Conservation (phyloP, 1,140 invertebrate genomes). For the Zaprionus ornatus region DNA sequence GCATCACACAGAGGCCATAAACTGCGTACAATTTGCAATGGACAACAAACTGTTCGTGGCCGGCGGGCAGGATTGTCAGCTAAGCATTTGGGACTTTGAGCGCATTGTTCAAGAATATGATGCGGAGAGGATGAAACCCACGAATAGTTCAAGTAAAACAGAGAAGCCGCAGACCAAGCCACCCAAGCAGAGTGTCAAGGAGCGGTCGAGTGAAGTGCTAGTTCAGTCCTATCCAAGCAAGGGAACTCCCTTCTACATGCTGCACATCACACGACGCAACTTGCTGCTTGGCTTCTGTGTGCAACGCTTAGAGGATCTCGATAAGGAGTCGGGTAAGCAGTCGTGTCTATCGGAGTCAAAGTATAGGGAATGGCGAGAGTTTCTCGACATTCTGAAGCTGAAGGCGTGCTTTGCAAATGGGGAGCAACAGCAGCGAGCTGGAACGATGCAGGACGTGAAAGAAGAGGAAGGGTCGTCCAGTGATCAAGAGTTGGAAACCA, state of each 20-base stretch:
- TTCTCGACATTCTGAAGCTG: conserved; percentile 33
- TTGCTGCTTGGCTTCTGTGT: conserved; percentile 49
- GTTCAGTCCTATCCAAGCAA: conserved; percentile 33
- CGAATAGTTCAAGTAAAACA: too few species aligned
- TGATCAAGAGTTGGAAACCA: not conserved
- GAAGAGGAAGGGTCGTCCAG: too few species aligned
- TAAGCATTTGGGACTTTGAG: conserved; percentile 61
- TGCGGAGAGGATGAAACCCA: not conserved
- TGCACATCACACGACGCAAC: conserved; percentile 45
- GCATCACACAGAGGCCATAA: conserved; percentile 36
- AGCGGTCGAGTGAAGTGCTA: conserved; percentile 14
- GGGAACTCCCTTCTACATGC: conserved; percentile 25
- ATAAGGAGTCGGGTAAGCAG: not conserved
- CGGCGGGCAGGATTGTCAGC: conserved; percentile 43
- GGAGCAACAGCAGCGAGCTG: not conserved
- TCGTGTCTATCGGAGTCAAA: not conserved
- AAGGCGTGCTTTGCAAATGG: conserved; percentile 7
- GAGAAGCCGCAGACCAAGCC: not conserved
- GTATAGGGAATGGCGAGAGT: conserved; percentile 32
- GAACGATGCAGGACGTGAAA: too few species aligned
- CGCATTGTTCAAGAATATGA: conserved; percentile 14
- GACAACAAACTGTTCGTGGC: conserved; percentile 56
- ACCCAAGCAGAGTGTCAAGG: not conserved
- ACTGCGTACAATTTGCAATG: conserved; percentile 32
- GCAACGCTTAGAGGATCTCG: not conserved